Evolutionary conservation across 2,888 invertebrate species (phyloP).

Genomic region (Drosophila antonietae): DNA sequence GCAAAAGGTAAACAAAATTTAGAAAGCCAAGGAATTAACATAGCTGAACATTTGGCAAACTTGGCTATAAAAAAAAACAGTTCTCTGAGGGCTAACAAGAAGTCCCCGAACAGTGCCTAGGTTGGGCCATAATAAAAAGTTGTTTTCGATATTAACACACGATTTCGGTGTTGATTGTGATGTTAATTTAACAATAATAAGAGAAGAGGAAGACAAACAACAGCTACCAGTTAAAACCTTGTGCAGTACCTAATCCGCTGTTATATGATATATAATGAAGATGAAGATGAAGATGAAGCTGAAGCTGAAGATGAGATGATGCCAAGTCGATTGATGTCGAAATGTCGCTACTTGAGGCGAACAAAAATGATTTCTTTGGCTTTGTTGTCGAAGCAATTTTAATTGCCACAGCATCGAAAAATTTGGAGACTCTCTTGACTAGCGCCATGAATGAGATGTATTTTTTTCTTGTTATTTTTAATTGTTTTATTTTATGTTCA

Average conservation of each 20-base stretch:
- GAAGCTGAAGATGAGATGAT: slow-evolving; percentile 45
- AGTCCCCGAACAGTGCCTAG: neutral
- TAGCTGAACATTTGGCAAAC: neutral
- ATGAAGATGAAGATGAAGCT: slow-evolving; percentile 51
- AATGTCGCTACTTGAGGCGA: slow-evolving; percentile 67
- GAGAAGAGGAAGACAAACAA: neutral
- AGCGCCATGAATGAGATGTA: slow-evolving; percentile 66
- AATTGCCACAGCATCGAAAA: slow-evolving; percentile 62
- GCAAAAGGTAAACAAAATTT: neutral
- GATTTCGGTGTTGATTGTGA: slow-evolving; percentile 15
- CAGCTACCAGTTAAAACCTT: slow-evolving; percentile 34
- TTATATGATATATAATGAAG: slow-evolving; percentile 41
- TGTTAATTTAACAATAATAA: slow-evolving; percentile 26
- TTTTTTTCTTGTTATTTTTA: slow-evolving; percentile 34
- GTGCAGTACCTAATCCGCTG: slow-evolving; percentile 60
- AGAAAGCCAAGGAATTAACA: neutral
- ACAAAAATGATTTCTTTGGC: slow-evolving; percentile 26
- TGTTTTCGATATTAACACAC: slow-evolving; percentile 5
- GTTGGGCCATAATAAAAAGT: neutral
- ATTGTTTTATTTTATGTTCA: slow-evolving; percentile 49
- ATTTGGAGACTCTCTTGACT: slow-evolving; percentile 25
- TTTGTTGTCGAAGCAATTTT: slow-evolving; percentile 72
- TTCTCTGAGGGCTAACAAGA: neutral
- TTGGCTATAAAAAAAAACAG: neutral
- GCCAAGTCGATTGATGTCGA: slow-evolving; percentile 50